Conservation (phyloP, 23 tunicate species). For the Styela clava region DNA sequence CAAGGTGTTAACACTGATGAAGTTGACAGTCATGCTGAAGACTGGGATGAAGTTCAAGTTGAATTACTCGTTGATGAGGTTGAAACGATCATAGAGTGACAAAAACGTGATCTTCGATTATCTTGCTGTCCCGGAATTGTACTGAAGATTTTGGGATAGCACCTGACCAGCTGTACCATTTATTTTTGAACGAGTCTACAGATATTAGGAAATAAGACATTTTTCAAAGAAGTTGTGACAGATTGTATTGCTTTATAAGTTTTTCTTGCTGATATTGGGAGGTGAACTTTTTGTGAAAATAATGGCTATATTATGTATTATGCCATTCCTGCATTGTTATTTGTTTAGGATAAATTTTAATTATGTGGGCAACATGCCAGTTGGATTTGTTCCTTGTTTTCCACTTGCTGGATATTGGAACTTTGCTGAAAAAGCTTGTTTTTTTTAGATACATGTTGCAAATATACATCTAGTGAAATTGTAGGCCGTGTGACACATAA, state of each 20-base stretch:
- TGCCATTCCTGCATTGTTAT: too few species aligned
- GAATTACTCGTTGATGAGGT: conserved; percentile 89
- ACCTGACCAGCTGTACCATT: background rate
- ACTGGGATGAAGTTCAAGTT: conserved; percentile 89
- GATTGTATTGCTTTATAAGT: background rate
- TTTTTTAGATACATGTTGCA: background rate
- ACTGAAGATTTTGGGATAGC: background rate
- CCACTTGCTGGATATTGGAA: background rate
- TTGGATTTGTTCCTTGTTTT: background rate
- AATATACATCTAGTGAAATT: background rate
- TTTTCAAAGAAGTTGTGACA: background rate
- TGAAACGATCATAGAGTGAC: conserved; percentile 57
- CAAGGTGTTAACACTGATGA: conserved; percentile 94
- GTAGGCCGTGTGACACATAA: background rate
- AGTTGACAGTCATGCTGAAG: conserved; percentile 85
- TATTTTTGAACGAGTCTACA: background rate
- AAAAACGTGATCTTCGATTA: background rate
- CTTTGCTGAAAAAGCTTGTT: background rate
- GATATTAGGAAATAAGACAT: background rate
- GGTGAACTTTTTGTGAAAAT: too few species aligned
- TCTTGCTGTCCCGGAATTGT: background rate
- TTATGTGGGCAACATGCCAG: too few species aligned
- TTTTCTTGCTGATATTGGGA: background rate
- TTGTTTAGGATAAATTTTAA: too few species aligned
- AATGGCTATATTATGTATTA: too few species aligned